phyloP scores from a whole-genome alignment of 2,113 vertebrate genomes.

The Tamias sibiricus region DNA sequence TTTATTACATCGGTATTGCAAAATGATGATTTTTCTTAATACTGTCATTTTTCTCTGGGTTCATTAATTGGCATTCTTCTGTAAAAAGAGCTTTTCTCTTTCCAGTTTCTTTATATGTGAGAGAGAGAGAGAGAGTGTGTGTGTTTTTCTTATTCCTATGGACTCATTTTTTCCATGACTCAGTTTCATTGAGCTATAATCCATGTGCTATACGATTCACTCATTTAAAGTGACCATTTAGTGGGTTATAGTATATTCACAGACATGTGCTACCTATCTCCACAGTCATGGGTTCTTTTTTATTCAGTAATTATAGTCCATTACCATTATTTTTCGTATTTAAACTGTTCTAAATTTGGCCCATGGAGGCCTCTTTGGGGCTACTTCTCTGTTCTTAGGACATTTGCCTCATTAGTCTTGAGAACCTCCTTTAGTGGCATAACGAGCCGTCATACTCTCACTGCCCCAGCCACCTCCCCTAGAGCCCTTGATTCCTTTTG shows the following conservation, averaged over 20 bases:
- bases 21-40: slow-evolving; percentile 61
- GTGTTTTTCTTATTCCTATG: not conserved
- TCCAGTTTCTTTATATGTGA: not conserved
- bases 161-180: not conserved
- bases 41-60: slow-evolving; percentile 50
- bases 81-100: slow-evolving; percentile 32
- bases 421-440: not conserved
- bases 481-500: not conserved
- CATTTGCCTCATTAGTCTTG: not conserved
- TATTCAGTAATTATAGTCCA: not conserved
- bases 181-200: not conserved
- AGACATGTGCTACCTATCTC: not conserved
- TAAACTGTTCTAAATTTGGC: not conserved
- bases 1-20: slow-evolving; percentile 59
- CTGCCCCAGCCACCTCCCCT: not conserved
- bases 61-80: slow-evolving; percentile 40
- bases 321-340: not conserved
- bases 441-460: not conserved
- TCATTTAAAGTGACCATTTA: slow-evolving; percentile 1
- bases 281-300: not conserved
- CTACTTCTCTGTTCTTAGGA: not conserved
- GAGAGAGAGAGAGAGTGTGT: too few species aligned
- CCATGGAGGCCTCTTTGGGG: not conserved
- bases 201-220: not conserved
- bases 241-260: not conserved